Evolutionary conservation across 1,140 invertebrate genomes (phyloP).

Genomic region (Calosoma granatense): DNA sequence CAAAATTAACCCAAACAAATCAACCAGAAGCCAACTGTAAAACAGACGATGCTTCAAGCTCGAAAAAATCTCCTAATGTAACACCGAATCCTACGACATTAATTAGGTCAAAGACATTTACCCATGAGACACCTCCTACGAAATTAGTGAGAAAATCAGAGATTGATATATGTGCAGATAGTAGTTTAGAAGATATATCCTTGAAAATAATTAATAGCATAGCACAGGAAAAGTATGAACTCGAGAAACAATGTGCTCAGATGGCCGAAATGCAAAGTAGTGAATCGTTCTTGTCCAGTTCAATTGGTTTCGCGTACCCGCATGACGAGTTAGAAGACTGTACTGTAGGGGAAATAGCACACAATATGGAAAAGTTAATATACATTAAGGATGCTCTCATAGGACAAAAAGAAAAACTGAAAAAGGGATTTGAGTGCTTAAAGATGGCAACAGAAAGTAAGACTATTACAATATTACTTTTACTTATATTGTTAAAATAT

Average conservation of each 20-base stretch:
- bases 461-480: constrained; percentile 17
- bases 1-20: constrained; percentile 46
- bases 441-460: constrained; percentile 21
- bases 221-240: constrained; percentile 52
- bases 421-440: constrained; percentile 34
- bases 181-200: constrained; percentile 63
- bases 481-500: not conserved
- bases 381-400: constrained; percentile 49
- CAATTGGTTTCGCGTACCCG: constrained; percentile 55
- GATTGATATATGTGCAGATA: constrained; percentile 30
- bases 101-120: constrained; percentile 51
- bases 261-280: constrained; percentile 47
- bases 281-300: constrained; percentile 43
- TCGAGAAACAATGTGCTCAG: constrained; percentile 54
- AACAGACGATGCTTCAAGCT: constrained; percentile 37
- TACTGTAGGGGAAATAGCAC: constrained; percentile 50
- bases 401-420: constrained; percentile 53
- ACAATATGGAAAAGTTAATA: constrained; percentile 50
- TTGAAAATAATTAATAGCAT: constrained; percentile 57
- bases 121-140: constrained; percentile 45
- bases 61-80: constrained; percentile 34
- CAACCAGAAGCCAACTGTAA: constrained; percentile 37
- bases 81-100: constrained; percentile 27
- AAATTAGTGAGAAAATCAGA: constrained; percentile 36
- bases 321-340: constrained; percentile 45